These are phyloP conservation scores for Formicarius rufipectus DNA, from an alignment of 2,113 vertebrate species.

Conservation along the genomic window DNA sequence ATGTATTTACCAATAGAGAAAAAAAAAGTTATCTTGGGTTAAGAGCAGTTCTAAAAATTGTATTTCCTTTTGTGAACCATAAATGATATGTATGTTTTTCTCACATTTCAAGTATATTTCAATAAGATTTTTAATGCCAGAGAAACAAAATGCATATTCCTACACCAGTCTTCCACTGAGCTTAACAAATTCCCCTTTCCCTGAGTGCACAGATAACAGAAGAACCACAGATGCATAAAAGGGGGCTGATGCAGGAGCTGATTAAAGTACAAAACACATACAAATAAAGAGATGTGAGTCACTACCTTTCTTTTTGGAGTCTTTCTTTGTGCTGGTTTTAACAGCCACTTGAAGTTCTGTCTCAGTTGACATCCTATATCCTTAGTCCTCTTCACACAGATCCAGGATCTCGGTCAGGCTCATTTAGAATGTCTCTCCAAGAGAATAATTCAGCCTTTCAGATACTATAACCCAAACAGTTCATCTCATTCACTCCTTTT, in stretches of 20 bases:
- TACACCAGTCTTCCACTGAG: background rate
- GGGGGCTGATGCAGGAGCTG: background rate
- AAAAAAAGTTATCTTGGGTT: background rate
- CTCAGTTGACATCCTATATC: conserved; percentile 99
- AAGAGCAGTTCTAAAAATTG: background rate
- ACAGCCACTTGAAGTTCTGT: conserved; percentile 98
- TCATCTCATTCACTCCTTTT: conserved; percentile 86
- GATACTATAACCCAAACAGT: conserved; percentile 82
- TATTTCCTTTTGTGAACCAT: background rate
- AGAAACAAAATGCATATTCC: background rate
- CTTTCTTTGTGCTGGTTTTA: conserved; percentile 98
- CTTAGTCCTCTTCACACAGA: conserved; percentile 91
- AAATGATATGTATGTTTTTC: background rate
- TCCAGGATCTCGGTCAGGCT: conserved; percentile 89
- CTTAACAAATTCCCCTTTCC: background rate
- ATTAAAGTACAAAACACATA: background rate
- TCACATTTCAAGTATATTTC: background rate
- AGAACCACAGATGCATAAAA: background rate
- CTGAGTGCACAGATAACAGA: background rate
- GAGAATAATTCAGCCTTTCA: conserved; percentile 81
- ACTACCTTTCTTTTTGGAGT: conserved; percentile 97
- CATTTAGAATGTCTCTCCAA: conserved; percentile 90
- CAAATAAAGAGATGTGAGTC: background rate
- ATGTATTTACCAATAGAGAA: background rate
- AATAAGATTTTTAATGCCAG: background rate